Base-by-base conservation (phyloP, 2,113 vertebrate species). In the Callospermophilus lateralis region DNA sequence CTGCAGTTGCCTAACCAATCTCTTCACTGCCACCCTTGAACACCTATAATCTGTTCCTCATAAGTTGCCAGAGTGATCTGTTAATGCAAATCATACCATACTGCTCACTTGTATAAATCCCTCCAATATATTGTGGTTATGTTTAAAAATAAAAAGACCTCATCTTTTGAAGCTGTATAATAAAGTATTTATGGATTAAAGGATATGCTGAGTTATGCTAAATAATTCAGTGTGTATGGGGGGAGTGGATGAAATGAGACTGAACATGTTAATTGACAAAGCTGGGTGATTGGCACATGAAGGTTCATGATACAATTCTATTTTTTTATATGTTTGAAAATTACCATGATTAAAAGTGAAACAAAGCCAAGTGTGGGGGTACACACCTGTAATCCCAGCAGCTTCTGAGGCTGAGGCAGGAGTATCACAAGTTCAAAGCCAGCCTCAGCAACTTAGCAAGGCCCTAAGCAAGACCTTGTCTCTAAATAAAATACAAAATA, bases 181-280 rank as follows among this genome's bases (percentile, higher is more conserved):
- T 89, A 92, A 96, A 96, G 30, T 79, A 76, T 93, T 87, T 95
- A 89, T 78, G 28, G 53, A 89, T 91, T 78, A 94, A 95, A 90
- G 39, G 42, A 67, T 84, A 90, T 88, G 32, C 16, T 85, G 77
- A 88, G 58, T 88, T 93, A 73, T 63, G 45, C 67, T 89, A 53
- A 96, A 96, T 89, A 93, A 68, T 95, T 93, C 84, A 89, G 61
- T 83, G 48, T 91, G 16, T 65, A 88, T 65, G 19, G 42, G 61
- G 28, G 48, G 10, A 53, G 67, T 39, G 81, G 5, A 55, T 67
- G 53, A 89, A 93, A 65, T 22, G 0, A 91, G 6, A 95, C 19
- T 85, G 34, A 73, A 45, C 32, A 48, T 78, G 58, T 93, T 89
- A 81, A 89, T 89, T 95, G 19, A 51, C 91, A 24, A 91, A 93